Evolutionary conservation across 2,888 invertebrate genomes (phyloP).

Genomic region (Plagodis dolabraria): DNA sequence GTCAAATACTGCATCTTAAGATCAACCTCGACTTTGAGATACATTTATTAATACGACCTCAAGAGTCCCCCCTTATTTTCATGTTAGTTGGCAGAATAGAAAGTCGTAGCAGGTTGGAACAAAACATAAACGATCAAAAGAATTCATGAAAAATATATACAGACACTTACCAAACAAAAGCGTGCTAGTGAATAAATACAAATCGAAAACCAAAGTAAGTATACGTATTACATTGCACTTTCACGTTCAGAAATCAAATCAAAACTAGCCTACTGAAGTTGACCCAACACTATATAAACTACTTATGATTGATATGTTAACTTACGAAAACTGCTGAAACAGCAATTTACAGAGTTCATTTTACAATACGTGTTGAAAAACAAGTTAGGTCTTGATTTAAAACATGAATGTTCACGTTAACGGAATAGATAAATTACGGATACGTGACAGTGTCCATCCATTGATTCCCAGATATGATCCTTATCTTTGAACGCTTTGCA

Average conservation of each 20-base stretch:
- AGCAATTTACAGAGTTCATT: slow-evolving; percentile 18
- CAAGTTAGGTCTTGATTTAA: slow-evolving; percentile 29
- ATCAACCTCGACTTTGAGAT: no score
- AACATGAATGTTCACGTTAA: slow-evolving; percentile 36
- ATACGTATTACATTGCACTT: neutral
- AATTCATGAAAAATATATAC: neutral
- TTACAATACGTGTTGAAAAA: slow-evolving; percentile 44
- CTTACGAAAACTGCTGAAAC: slow-evolving; percentile 34
- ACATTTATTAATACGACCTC: no score
- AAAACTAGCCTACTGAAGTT: slow-evolving; percentile 28
- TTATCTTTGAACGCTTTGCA: slow-evolving; percentile 20
- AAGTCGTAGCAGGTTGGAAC: no score
- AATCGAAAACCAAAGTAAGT: neutral
- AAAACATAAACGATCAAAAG: no score
- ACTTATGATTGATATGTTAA: slow-evolving; percentile 6
- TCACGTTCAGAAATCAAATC: slow-evolving; percentile 12
- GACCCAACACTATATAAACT: slow-evolving; percentile 23
- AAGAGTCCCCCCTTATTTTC: no score
- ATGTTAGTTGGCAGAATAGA: no score
- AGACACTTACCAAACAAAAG: slow-evolving; percentile 3
- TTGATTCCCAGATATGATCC: slow-evolving; percentile 6
- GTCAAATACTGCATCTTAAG: no score
- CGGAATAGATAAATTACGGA: slow-evolving; percentile 7
- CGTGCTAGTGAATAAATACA: neutral
- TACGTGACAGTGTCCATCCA: slow-evolving; percentile 24